These are phyloP conservation scores for Trididemnum clinides DNA, from an alignment of 23 tunicate genomes.

Conservation along the genomic window DNA sequence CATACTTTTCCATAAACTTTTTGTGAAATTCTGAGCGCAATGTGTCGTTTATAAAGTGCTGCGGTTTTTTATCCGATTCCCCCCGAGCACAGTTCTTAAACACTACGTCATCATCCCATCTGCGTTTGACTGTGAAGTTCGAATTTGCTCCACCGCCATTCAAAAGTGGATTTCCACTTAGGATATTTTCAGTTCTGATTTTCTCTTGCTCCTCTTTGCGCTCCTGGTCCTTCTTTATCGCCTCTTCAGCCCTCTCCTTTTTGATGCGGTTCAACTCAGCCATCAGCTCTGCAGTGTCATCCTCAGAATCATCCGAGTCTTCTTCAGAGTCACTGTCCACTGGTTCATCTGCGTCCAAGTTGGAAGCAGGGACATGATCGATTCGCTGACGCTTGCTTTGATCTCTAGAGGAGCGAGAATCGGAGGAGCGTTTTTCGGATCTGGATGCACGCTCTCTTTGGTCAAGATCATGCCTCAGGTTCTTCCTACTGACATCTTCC, in stretches of 20 bases:
- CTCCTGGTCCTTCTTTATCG: constrained; percentile 67
- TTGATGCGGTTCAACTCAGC: constrained; percentile 80
- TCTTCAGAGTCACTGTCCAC: constrained; percentile 44
- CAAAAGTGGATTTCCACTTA: constrained; percentile 89
- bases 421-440: constrained; percentile 74
- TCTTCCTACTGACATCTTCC: constrained; percentile 69
- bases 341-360: constrained; percentile 90
- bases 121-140: constrained; percentile 78
- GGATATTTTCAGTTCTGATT: constrained; percentile 89
- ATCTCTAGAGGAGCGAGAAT: constrained; percentile 61
- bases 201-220: constrained; percentile 81
- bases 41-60: constrained; percentile 91
- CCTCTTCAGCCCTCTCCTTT: constrained; percentile 91
- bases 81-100: constrained; percentile 96
- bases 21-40: constrained; percentile 92
- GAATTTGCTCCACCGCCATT: constrained; percentile 41
- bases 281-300: constrained; percentile 84
- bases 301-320: constrained; percentile 82
- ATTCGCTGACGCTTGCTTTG: constrained; percentile 65
- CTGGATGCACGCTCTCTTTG: constrained; percentile 70
- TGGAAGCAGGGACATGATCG: constrained; percentile 72
- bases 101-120: constrained; percentile 98
- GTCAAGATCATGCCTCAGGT: constrained; percentile 68
- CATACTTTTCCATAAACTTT: constrained; percentile 97
- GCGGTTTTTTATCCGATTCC: constrained; percentile 73